These are phyloP conservation scores for Pterocles orientalis DNA, from an alignment of 2,113 vertebrate genomes.

Conservation along the genomic window DNA sequence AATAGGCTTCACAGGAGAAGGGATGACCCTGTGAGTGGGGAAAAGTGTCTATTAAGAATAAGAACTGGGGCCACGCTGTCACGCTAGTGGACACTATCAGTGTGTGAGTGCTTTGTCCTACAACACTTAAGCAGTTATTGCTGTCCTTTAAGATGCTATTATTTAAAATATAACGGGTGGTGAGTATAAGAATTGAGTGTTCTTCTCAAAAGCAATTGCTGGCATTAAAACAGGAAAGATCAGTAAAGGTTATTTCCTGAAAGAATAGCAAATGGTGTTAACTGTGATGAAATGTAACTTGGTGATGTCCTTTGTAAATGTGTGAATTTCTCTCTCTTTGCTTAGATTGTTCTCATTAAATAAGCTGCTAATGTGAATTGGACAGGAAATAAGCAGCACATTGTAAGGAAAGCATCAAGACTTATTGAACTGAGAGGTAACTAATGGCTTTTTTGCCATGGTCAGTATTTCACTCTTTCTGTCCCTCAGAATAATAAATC, in stretches of 20 bases:
- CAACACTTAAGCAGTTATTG: conserved; percentile 27
- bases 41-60: conserved; percentile 26
- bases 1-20: not conserved
- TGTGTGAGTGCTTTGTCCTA: conserved; percentile 29
- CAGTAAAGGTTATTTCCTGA: conserved; percentile 63
- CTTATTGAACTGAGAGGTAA: conserved; percentile 51
- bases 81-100: not conserved
- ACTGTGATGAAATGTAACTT: conserved; percentile 56
- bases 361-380: conserved; percentile 59
- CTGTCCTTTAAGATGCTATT: conserved; percentile 47
- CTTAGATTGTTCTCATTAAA: conserved; percentile 61
- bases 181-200: conserved; percentile 5
- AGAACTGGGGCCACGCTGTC: not conserved
- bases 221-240: conserved; percentile 54
- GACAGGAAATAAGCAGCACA: conserved; percentile 57
- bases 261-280: conserved; percentile 49
- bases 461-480: conserved; percentile 53
- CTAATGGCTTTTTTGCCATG: conserved; percentile 42
- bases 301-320: conserved; percentile 37
- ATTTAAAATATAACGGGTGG: conserved; percentile 24
- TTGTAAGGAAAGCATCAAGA: conserved; percentile 45
- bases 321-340: conserved; percentile 37
- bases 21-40: not conserved
- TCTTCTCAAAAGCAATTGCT: conserved; percentile 46
- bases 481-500: conserved; percentile 34